Evolutionary conservation across 2,113 vertebrate genomes (phyloP).

Genomic region (Spilogale gracilis): DNA sequence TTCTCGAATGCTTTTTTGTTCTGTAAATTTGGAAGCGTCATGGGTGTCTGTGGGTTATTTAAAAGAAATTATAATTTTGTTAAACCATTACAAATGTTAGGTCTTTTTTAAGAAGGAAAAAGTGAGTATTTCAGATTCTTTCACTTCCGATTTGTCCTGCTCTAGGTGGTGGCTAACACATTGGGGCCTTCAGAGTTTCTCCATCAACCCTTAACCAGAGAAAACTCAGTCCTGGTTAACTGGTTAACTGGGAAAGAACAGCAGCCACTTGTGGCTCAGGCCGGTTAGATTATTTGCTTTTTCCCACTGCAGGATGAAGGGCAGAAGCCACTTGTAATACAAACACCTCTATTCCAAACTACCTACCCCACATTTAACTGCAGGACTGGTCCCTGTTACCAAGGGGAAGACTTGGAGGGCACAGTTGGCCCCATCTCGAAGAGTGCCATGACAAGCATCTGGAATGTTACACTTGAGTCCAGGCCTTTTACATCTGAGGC

Average conservation of each 20-base stretch:
- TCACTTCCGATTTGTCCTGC: constrained; percentile 72
- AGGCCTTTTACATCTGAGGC: constrained; percentile 32
- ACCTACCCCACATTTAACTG: not conserved
- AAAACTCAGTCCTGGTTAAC: not conserved
- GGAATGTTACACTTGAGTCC: not conserved
- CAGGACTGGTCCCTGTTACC: not conserved
- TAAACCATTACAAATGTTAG: constrained; percentile 84
- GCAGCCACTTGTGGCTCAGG: not conserved
- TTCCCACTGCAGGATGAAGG: not conserved
- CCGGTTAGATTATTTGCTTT: not conserved
- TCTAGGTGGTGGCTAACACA: constrained; percentile 28
- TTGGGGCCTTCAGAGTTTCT: not conserved
- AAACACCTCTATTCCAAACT: not conserved
- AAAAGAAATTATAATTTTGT: constrained; percentile 85
- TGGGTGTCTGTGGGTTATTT: constrained; percentile 84
- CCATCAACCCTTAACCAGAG: not conserved
- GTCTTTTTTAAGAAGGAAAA: constrained; percentile 80
- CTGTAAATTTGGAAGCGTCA: constrained; percentile 83
- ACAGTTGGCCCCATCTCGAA: not conserved
- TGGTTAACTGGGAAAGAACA: not conserved
- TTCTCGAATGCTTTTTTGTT: constrained; percentile 79
- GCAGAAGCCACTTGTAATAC: not conserved
- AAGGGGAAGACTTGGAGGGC: not conserved
- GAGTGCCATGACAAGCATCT: not conserved
- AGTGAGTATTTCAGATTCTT: constrained; percentile 54